These are phyloP conservation scores for Sebastes taczanowskii DNA, from an alignment of 2,797 vertebrate species.

Conservation along the genomic window DNA sequence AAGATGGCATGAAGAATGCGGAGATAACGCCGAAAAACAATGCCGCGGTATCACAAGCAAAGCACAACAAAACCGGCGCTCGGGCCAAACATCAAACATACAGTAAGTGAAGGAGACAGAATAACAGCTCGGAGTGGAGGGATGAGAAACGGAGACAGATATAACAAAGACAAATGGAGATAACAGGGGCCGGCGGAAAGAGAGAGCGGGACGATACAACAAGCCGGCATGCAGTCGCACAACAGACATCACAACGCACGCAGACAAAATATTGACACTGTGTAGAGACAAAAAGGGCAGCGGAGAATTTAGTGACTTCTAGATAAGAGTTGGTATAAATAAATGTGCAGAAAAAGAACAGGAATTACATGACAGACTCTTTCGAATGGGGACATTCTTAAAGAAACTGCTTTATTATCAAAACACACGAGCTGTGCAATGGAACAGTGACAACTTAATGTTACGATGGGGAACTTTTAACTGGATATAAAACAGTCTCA, in stretches of 20 bases:
- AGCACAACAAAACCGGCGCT: conserved; percentile 13
- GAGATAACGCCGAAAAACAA: conserved; percentile 45
- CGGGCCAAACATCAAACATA: conserved; percentile 42
- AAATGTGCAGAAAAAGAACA: conserved; percentile 6
- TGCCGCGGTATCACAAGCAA: conserved; percentile 9
- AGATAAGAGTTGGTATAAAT: conserved; percentile 30
- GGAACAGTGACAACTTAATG: neutral
- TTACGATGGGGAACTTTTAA: neutral
- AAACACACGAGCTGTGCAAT: neutral
- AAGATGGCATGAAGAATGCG: conserved; percentile 18
- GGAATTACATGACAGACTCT: conserved; percentile 7
- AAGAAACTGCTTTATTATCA: conserved; percentile 2
- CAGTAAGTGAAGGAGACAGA: conserved; percentile 52
- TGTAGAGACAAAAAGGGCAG: conserved; percentile 29
- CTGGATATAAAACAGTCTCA: neutral
- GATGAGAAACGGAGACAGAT: conserved; percentile 45
- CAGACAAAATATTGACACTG: conserved; percentile 62
- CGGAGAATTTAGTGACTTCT: conserved; percentile 15
- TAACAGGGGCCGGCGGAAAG: conserved; percentile 17
- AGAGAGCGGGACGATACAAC: conserved; percentile 15
- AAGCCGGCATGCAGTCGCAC: conserved; percentile 27
- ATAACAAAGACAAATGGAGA: conserved; percentile 64
- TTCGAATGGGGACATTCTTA: neutral
- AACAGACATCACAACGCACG: conserved; percentile 31
- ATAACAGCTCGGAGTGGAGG: conserved; percentile 41